Percentiles rank a stretch among this genome's conserved stretches.
Conservation (phyloP, 2,888 invertebrate species). For the Aphrophora alni region DNA sequence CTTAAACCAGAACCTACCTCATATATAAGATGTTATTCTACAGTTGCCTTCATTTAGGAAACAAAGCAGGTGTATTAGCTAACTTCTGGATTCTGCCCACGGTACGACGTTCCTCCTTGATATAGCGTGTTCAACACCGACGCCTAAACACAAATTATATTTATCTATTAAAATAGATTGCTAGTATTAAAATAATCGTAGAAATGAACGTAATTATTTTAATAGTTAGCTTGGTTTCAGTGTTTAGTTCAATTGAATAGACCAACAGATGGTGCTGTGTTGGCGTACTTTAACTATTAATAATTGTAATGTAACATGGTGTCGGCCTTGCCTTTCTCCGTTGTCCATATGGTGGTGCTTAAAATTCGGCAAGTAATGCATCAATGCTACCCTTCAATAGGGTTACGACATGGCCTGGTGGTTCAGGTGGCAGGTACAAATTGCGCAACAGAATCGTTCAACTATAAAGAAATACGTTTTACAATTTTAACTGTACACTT, state of each 20-base stretch:
- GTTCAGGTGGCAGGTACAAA: no score
- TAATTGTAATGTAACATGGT: not conserved
- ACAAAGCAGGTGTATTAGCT: no score
- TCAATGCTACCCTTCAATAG: no score
- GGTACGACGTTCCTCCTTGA: no score
- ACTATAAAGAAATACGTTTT: no score
- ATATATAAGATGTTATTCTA: no score
- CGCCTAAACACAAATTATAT: not conserved
- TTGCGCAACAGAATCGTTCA: no score
- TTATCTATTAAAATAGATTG: slow-evolving; percentile 2
- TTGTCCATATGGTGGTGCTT: not conserved
- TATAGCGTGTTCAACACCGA: not conserved
- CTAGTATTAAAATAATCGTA: not conserved
- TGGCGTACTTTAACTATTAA: not conserved
- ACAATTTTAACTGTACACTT: no score
- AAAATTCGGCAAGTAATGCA: not conserved
- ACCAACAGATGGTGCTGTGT: not conserved
- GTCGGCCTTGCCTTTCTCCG: not conserved
- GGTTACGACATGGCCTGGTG: no score
- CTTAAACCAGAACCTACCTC: no score
- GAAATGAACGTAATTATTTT: not conserved
- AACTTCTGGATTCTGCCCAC: not conserved
- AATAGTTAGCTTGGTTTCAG: not conserved
- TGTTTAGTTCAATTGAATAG: not conserved
- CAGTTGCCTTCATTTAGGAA: no score